Conservation (phyloP, 2,113 vertebrate genomes). For the Bambusicola thoracicus region DNA sequence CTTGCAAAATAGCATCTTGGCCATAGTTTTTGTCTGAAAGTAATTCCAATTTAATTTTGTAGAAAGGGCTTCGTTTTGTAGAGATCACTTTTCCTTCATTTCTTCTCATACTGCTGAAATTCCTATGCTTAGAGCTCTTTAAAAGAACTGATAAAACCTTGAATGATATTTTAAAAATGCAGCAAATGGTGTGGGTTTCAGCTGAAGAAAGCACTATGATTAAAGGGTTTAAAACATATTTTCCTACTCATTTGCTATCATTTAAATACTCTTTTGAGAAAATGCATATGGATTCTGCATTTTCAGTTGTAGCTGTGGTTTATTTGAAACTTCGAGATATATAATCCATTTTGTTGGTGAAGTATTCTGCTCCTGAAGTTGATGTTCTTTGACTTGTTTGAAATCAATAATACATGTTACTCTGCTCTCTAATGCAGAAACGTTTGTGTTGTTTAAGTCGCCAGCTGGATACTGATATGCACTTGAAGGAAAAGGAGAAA, state of each 20-base stretch:
- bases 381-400: background rate
- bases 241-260: constrained; percentile 27
- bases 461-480: background rate
- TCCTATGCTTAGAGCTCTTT: background rate
- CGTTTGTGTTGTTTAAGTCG: background rate
- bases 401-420: background rate
- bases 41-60: background rate
- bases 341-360: background rate
- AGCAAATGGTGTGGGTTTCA: constrained; percentile 6
- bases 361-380: background rate
- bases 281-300: background rate
- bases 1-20: background rate
- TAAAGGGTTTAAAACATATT: constrained; percentile 26
- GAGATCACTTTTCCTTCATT: background rate
- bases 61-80: background rate
- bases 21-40: background rate
- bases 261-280: constrained; percentile 34
- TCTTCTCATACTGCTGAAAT: background rate
- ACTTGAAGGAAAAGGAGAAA: background rate
- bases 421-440: background rate
- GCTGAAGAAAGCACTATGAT: constrained; percentile 6
- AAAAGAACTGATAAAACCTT: constrained; percentile 23
- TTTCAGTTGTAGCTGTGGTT: background rate
- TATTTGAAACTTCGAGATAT: background rate
- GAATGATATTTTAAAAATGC: constrained; percentile 25